Evolutionary conservation across 2,888 invertebrate genomes (phyloP), one percentile per base, ranked within the genome.

Genomic region (Imbricaverruca yamaguchii): DNA sequence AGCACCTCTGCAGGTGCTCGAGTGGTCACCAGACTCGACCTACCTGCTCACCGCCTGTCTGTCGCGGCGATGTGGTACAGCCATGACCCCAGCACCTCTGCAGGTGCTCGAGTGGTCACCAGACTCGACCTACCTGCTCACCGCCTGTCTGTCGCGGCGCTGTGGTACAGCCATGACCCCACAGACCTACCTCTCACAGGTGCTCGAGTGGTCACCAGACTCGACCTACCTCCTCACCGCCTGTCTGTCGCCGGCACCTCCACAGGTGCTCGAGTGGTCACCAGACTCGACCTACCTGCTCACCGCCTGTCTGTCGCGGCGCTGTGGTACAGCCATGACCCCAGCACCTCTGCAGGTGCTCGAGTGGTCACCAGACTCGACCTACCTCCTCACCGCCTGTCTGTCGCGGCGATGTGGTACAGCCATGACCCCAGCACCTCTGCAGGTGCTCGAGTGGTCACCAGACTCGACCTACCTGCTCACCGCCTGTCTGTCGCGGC

Each of bases 331-430:
- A 3, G 39, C 39, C 39, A 4, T 39, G 39, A 39, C 39, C 2
- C 1, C 39, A 1, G 4, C 4, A 39, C 39, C 39, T 39, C 39
- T 39, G 15, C 82, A 83, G 83, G 61, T 79, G 15, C 11, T 83
- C 13, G 82, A 82, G 53, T 83, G 83, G 83, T 81, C 83, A 1
- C 82, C 82, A 13, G 83, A 83, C 80, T 83, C 83, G 15, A 81
- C 74, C 21, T 80, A 82, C 39, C 69, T 83, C 53, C 78, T 83
- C n/a, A 81, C 83, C 3, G 82, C 80, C 57, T 80, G 67, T 55
- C 80, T 69, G 55, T 81, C 81, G 63, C 80, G 81, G 55, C 81
- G 81, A 4, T 39, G 39, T 39, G 39, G 39, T 39, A 39, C 39
- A 3, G 39, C 39, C 39, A 4, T 39, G 39, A 39, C 39, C 2